Evolutionary conservation across 2,888 invertebrate species (phyloP).

Genomic region (Tribolium freemani): DNA sequence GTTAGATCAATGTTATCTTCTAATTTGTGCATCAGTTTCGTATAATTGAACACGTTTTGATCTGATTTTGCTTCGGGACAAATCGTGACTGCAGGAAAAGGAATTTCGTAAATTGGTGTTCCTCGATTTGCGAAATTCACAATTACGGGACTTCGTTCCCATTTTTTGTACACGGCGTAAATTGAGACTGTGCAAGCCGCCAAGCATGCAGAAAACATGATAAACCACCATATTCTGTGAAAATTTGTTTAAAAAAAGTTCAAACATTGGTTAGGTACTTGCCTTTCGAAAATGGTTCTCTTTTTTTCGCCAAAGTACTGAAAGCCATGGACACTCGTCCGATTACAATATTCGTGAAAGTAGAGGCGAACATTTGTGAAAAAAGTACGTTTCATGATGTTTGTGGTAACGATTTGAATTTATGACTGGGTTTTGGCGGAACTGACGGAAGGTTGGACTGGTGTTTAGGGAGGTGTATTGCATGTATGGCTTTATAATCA

Average conservation of each 20-base stretch:
- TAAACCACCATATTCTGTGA: slow-evolving; percentile 75
- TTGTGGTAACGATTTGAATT: not conserved
- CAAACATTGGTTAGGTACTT: not conserved
- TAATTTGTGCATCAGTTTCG: slow-evolving; percentile 69
- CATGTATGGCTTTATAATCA: too few relatives aligned
- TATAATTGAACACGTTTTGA: slow-evolving; percentile 75
- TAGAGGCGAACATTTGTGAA: not conserved
- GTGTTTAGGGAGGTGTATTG: too few relatives aligned
- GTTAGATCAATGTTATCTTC: slow-evolving; percentile 63
- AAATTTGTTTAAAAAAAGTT: not conserved
- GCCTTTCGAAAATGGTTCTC: slow-evolving; percentile 4
- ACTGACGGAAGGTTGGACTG: too few relatives aligned
- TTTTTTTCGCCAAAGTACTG: slow-evolving; percentile 16
- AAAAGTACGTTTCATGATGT: not conserved
- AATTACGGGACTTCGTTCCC: slow-evolving; percentile 69
- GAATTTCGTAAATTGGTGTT: slow-evolving; percentile 49
- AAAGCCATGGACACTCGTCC: slow-evolving; percentile 19
- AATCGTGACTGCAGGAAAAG: slow-evolving; percentile 50
- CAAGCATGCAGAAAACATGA: slow-evolving; percentile 74
- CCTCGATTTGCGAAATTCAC: slow-evolving; percentile 47
- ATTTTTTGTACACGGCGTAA: slow-evolving; percentile 77
- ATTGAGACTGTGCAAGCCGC: slow-evolving; percentile 73
- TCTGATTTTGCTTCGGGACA: slow-evolving; percentile 55
- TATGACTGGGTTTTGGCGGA: not conserved
- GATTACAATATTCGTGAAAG: slow-evolving; percentile 12